Evolutionary conservation across 2,888 invertebrate species (phyloP), one percentile per base, ranked within the genome.

Genomic region (Pardosa pseudoannulata): DNA sequence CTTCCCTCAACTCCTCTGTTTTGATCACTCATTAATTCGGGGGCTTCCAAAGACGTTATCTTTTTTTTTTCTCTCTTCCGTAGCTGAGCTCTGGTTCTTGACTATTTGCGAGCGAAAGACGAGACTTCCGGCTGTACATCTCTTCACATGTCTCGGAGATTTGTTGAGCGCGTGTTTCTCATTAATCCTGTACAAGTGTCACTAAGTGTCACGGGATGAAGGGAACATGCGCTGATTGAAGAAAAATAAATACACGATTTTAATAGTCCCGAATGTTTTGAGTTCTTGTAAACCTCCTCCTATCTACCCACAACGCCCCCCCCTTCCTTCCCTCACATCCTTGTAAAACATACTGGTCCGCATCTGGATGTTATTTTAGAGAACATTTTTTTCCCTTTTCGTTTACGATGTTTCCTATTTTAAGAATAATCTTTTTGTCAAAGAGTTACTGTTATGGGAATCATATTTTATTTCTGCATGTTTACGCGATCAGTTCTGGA

Each of bases 131-230:
- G 39, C 56, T 13, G 13, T 41, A n/a, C 28, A 29, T 74, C 32
- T 7, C 28, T 31, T 50, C 1, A 3, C 41, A 29, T 50, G 23
- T 50, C 50, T n/a, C 31, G 19, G 16, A 71, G 82, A 67, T 70
- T 70, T 70, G 70, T 41, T 39, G 39, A 78, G 70, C 78, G 72
- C 83, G 72, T 83, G 83, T 83, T 72, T 76, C 83, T 78, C 83
- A 73, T 78, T 83, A 83, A 78, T 83, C 36, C 67, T 29, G 36
- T n/a, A 67, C 19, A 31, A 65, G 65, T 65, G 65, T 56, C 56
- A 56, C 46, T 46, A 23, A 5, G 16, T 23, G 41, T 46, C 16
- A 46, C 41, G n/a, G n/a, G n/a, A n/a, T 7, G 36, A 19, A 56
- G 16, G 23, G 31, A 32, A 56, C 29, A 50, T 75, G 71, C 82